Evolutionary conservation across 2,113 vertebrate genomes (phyloP), one percentile per base, ranked within the genome.

Genomic region (Chascanopsetta lugubris): DNA sequence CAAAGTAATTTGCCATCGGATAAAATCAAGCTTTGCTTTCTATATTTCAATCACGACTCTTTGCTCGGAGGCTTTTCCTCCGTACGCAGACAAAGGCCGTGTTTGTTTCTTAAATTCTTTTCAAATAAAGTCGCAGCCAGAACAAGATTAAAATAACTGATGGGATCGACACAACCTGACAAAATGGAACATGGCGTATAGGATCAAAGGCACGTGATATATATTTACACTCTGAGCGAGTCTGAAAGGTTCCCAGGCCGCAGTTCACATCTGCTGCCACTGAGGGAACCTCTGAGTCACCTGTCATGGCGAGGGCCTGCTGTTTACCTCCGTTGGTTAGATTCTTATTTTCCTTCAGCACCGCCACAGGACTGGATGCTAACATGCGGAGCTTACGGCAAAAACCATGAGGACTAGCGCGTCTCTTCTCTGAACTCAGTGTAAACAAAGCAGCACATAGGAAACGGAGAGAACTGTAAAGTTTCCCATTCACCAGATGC

Each of bases 1-100:
- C 64, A 66, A 71, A 82, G 73, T 61, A 38, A 77, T 77, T 82
- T 72, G 59, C 69, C n/a, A 6, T 34, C 15, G 65, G 72, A 77
- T 70, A 69, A 71, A 72, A 68, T 72, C 58, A 70, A 64, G 30
- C 77, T 80, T 65, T 75, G 58, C 50, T 70, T 54, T 72, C 26
- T 58, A 79, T 64, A 70, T 77, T 83, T 83, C 54, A 77, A 57
- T 24, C 38, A 56, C 36, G 30, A 66, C 51, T 34, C 10, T 77
- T 75, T 61, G 30, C 34, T 74, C 57, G 25, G 10, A 55, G 27
- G 55, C 43, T 9, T 34, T 64, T 72, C n/a, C n/a, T 79, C 48
- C 40, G 40, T 30, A 2, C 6, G 24, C 50, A 62, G 47, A 71
- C 27, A 82, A 76, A 51, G 24, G 6, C 5, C 3, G 4, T 46